Percentiles rank a stretch among this genome's conserved stretches.
Evolutionary conservation across 2,888 invertebrate genomes (phyloP).

Genomic region (Caenorhabditis sulstoni): DNA sequence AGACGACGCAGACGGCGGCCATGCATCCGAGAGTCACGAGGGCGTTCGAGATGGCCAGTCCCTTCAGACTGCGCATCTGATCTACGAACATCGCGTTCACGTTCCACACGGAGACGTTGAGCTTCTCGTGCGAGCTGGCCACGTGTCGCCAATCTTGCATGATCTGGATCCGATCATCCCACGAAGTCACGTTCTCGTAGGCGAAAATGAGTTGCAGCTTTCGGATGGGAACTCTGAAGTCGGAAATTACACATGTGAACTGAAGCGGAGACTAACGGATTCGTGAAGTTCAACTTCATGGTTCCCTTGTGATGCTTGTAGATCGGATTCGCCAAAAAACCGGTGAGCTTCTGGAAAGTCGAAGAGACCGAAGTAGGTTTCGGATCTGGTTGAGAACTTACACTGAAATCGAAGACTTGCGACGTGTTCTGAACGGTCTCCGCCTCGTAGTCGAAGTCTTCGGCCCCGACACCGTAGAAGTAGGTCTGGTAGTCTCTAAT

Average conservation of each 20-base stretch:
- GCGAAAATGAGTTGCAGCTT: conserved; percentile 74
- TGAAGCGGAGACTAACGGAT: conserved; percentile 42
- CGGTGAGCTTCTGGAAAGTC: conserved; percentile 56
- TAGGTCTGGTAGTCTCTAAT: conserved; percentile 76
- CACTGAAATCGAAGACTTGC: conserved; percentile 33
- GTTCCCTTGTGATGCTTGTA: conserved; percentile 74
- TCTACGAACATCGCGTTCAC: conserved; percentile 80
- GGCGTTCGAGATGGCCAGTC: conserved; percentile 71
- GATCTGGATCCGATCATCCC: conserved; percentile 77
- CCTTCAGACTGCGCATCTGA: conserved; percentile 79
- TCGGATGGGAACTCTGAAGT: conserved; percentile 68
- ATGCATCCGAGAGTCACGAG: conserved; percentile 76
- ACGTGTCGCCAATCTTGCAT: conserved; percentile 75
- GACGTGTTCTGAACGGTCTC: conserved; percentile 35
- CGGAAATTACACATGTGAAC: background rate
- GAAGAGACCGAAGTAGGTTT: too few relatives aligned
- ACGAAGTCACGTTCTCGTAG: conserved; percentile 73
- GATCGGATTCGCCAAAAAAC: conserved; percentile 71
- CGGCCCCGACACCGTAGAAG: conserved; percentile 65
- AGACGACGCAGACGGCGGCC: conserved; percentile 76
- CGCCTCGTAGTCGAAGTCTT: conserved; percentile 70
- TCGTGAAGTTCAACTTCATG: conserved; percentile 59
- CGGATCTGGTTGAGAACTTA: conserved; percentile 14
- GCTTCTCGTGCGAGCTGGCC: conserved; percentile 58
- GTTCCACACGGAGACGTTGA: conserved; percentile 78